Percentiles rank a stretch among this genome's conserved stretches.
These are phyloP conservation scores for Temnothorax longispinosus DNA, from an alignment of 1,140 invertebrate genomes.

Conservation along the genomic window DNA sequence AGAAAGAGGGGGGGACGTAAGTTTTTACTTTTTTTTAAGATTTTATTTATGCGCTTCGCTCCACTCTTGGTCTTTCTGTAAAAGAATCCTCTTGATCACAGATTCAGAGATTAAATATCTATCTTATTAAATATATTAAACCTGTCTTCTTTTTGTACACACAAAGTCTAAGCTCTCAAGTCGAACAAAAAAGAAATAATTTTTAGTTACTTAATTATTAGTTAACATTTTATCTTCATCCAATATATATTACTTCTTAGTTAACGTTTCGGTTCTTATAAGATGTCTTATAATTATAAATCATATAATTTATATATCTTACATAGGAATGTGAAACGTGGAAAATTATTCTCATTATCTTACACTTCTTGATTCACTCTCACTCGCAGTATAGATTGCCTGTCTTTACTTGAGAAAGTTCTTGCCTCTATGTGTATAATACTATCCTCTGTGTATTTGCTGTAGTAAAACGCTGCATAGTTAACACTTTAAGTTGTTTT, in stretches of 20 bases:
- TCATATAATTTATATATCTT: not conserved
- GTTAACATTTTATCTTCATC: not conserved
- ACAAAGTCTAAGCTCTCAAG: not conserved
- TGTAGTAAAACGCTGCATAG: not conserved
- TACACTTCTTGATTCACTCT: not conserved
- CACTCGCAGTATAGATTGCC: not conserved
- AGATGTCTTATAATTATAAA: not conserved
- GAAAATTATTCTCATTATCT: not conserved
- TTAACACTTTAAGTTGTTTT: not conserved
- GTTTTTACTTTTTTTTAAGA: not conserved
- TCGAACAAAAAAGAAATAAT: not conserved
- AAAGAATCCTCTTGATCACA: not conserved
- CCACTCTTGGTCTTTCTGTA: not conserved
- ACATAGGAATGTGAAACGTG: not conserved
- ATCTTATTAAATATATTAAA: not conserved
- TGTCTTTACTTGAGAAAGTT: not conserved
- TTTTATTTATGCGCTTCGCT: not conserved
- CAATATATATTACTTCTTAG: not conserved
- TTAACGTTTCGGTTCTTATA: not conserved
- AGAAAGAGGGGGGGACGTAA: too few species aligned
- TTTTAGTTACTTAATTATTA: not conserved
- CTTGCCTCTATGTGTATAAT: not conserved
- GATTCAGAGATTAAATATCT: conserved; percentile 8
- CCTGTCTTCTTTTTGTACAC: not conserved
- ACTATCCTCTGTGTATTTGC: not conserved